Evolutionary conservation across 2,113 vertebrate species (phyloP), one percentile per base, ranked within the genome.

Genomic region (Siphamia tubifer): DNA sequence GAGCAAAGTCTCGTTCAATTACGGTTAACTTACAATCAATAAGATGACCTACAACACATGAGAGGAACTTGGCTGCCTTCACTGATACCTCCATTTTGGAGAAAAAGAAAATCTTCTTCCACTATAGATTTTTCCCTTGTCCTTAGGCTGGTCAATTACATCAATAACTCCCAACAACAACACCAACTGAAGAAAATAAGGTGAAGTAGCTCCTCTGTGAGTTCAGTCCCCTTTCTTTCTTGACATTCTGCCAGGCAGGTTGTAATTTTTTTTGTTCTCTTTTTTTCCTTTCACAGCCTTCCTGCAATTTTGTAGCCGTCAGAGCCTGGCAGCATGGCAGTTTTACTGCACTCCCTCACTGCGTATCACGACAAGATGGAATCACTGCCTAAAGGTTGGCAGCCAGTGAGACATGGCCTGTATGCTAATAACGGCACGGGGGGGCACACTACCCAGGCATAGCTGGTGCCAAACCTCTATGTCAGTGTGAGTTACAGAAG

Each of bases 21-120:
- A 87, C 77, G 4, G 72, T 87, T 84, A 83, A 80, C 84, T 86
- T 74, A 62, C 69, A 79, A 87, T 89, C 85, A 85, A 88, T 88
- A 84, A 36, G 67, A 78, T 87, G 85, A 84, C 87, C 72, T 81
- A 83, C 81, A 82, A 78, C 72, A 78, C 80, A 83, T 71, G 79
- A 88, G 81, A 67, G 77, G 55, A 89, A 87, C 80, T 84, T 83
- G 79, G 81, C 85, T 69, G 54, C 74, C 72, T 77, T 75, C 54
- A 24, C 71, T 77, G 76, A 85, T 76, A 74, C 78, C 72, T 87
- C 76, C 74, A 81, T 77, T 89, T 84, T 77, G 48, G 51, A 70
- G 39, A 64, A 77, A 83, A 82, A 75, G 64, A 81, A 84, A 87
- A 79, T 63, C 67, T 66, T 77, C 56, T 48, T 68, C 60, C 24